A percentile compares a stretch with the other conserved stretches of the same genome.
phyloP scores from a whole-genome alignment of 2,113 vertebrate species.

The Lepus timidus region DNA sequence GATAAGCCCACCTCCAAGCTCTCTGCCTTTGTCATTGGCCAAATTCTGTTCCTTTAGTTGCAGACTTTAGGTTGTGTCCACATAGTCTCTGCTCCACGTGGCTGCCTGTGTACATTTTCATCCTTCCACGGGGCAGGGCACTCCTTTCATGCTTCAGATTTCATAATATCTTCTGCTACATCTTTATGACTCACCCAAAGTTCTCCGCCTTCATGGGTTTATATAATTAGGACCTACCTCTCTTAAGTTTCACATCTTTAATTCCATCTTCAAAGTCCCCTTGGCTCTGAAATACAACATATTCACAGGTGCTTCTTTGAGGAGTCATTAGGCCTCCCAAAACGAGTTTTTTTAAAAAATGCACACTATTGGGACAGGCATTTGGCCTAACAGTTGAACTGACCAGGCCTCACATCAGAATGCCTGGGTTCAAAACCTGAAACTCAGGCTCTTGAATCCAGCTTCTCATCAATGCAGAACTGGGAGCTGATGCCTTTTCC shows the following conservation, averaged over 20 bases:
- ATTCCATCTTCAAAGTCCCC: neutral
- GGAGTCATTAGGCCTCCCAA: neutral
- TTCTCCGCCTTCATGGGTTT: neutral
- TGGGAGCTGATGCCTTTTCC: too few species aligned
- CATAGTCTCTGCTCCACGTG: neutral
- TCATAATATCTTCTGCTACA: neutral
- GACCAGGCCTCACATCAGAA: too few species aligned
- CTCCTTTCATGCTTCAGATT: neutral
- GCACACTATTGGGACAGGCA: neutral
- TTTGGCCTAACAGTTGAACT: too few species aligned
- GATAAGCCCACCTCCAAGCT: neutral
- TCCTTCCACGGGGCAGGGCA: neutral
- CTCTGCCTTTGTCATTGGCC: neutral
- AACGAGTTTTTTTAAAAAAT: neutral
- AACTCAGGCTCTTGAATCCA: too few species aligned
- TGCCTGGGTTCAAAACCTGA: too few species aligned
- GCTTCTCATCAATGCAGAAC: too few species aligned
- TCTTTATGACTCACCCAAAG: neutral
- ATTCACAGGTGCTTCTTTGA: neutral
- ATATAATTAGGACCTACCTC: neutral
- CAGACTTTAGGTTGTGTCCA: neutral
- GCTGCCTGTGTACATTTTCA: neutral
- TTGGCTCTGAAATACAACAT: neutral
- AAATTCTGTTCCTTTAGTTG: neutral
- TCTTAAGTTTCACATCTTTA: neutral